phyloP scores from a whole-genome alignment of 2,797 vertebrate species.

The Eulemur rubriventer region DNA sequence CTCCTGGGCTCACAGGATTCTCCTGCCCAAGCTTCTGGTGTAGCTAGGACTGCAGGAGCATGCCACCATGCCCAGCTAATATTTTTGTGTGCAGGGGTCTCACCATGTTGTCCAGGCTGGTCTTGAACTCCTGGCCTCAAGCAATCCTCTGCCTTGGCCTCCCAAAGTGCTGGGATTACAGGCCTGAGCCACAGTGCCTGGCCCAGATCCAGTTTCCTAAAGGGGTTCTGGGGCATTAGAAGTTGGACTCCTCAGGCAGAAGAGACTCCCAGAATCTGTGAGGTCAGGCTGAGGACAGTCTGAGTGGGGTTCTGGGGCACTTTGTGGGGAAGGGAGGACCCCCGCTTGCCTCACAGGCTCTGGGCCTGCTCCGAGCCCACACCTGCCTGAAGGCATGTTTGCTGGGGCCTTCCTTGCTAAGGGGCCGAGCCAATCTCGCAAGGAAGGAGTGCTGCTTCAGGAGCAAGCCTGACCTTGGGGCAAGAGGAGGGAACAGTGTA shows the following conservation, averaged over 20 bases:
- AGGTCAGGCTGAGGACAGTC: background rate
- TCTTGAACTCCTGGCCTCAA: background rate
- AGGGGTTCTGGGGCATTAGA: background rate
- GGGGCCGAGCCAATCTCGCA: background rate
- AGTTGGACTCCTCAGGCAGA: background rate
- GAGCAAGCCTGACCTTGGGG: background rate
- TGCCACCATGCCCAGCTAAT: background rate
- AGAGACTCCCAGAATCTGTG: background rate
- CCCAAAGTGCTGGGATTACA: background rate
- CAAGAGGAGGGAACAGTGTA: background rate
- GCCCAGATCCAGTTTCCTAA: background rate
- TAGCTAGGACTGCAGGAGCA: background rate
- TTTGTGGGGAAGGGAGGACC: background rate
- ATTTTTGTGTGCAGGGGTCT: background rate
- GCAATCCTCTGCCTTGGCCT: background rate
- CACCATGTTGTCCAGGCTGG: background rate
- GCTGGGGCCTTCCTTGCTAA: background rate
- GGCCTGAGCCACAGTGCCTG: background rate
- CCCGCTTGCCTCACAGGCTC: no score
- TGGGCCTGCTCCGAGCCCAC: background rate
- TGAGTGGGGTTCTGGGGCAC: background rate
- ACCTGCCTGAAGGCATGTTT: background rate
- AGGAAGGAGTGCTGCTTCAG: background rate
- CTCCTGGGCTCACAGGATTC: background rate
- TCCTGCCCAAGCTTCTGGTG: background rate